phyloP scores from a whole-genome alignment of 2,888 invertebrate genomes.

The Sthenelais limicola region DNA sequence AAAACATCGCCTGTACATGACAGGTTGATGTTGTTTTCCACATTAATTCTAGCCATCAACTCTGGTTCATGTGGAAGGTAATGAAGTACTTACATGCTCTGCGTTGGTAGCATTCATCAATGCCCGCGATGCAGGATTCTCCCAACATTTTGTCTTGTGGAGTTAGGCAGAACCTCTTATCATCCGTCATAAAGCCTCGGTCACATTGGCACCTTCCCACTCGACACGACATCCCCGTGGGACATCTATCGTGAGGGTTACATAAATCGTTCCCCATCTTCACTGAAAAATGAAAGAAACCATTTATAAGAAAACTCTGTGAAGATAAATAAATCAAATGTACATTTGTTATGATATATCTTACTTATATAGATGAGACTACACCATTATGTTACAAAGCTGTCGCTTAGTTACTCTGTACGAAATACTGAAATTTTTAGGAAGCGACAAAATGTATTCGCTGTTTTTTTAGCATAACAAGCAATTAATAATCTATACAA shows the following conservation, averaged over 20 bases:
- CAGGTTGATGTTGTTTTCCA: no score
- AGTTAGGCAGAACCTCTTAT: slow-evolving; percentile 6
- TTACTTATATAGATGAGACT: no score
- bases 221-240: slow-evolving; percentile 13
- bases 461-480: no score
- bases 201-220: slow-evolving; percentile 14
- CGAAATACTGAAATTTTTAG: no score
- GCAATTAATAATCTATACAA: no score
- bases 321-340: no score
- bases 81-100: slow-evolving; percentile 25
- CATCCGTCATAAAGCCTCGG: slow-evolving; percentile 6
- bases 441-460: no score
- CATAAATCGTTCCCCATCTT: slow-evolving; percentile 16
- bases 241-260: slow-evolving; percentile 17
- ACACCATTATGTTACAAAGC: no score
- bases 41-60: background rate
- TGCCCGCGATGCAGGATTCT: background rate
- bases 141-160: slow-evolving; percentile 14
- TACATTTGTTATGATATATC: no score
- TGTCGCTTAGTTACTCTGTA: no score
- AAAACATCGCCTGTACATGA: no score
- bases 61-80: background rate
- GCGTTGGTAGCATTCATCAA: slow-evolving; percentile 27
- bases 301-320: no score
- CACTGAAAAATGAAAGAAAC: background rate